A percentile compares a stretch with the other conserved stretches of the same genome.
phyloP scores from a whole-genome alignment of 2,113 vertebrate species.

The Platanista minor region DNA sequence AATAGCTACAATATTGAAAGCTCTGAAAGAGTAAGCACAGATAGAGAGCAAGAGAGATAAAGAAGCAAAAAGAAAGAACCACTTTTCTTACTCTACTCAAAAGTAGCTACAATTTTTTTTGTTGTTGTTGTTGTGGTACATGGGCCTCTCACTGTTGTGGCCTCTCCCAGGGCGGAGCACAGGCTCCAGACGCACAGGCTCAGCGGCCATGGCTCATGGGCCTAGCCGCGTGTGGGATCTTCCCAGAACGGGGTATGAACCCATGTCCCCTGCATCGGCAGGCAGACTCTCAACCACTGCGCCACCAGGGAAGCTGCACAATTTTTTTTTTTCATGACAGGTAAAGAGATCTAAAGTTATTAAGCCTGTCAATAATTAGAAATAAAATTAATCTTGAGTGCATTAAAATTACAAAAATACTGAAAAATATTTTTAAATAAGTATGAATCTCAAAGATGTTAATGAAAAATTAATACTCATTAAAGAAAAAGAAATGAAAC shows the following conservation, averaged over 20 bases:
- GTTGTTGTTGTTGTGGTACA: no score
- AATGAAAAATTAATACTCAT: background rate
- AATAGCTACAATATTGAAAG: background rate
- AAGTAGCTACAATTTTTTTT: background rate
- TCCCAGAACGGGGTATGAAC: fast-evolving
- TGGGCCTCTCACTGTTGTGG: no score
- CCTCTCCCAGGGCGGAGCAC: fast-evolving
- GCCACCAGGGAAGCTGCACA: background rate
- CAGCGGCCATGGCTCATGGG: no score
- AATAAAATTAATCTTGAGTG: background rate
- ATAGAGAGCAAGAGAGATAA: background rate
- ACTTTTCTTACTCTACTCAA: background rate
- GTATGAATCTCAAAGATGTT: background rate
- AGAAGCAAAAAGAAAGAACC: background rate
- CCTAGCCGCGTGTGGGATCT: no score
- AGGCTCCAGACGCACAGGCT: no score
- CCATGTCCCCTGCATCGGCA: fast-evolving
- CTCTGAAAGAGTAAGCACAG: background rate
- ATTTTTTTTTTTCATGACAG: background rate
- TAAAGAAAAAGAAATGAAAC: background rate
- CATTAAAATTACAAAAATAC: background rate
- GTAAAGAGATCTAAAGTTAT: background rate
- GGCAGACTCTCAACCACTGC: no score
- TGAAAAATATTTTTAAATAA: background rate
- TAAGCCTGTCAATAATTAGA: background rate